phyloP scores from a whole-genome alignment of 2,113 vertebrate species.

The Malurus cyaneus region DNA sequence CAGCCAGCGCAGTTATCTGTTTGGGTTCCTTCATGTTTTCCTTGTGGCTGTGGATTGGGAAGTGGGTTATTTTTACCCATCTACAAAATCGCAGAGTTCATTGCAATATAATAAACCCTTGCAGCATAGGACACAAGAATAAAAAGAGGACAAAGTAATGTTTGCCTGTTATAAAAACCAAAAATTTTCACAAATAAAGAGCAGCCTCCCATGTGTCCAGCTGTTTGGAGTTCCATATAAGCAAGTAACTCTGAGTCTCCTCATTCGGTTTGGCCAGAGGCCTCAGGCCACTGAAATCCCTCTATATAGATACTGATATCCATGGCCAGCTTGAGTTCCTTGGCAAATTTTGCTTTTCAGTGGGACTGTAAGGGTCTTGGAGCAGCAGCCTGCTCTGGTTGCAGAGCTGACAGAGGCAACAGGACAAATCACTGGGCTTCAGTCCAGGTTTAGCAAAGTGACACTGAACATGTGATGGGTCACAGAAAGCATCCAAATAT shows the following conservation, averaged over 20 bases:
- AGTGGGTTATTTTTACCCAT: neutral
- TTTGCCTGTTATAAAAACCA: neutral
- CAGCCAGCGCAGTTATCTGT: neutral
- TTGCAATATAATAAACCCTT: neutral
- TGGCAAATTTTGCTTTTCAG: neutral
- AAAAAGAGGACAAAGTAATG: neutral
- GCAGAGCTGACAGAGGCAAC: neutral
- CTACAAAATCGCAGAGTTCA: neutral
- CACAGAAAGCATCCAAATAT: neutral
- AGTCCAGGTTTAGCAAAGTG: neutral
- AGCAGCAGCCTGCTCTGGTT: neutral
- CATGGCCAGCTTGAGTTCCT: neutral
- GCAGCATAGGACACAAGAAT: neutral
- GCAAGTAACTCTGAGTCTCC: neutral
- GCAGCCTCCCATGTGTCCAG: neutral
- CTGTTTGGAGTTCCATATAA: rapidly evolving
- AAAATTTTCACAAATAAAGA: neutral
- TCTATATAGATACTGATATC: neutral
- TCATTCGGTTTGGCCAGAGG: neutral
- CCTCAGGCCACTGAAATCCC: neutral
- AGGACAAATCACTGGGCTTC: rapidly evolving
- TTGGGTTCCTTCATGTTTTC: neutral
- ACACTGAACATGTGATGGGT: rapidly evolving
- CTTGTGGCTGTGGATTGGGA: neutral
- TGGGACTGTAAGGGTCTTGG: neutral